These are phyloP conservation scores for Chelidonichthys spinosus DNA, from an alignment of 2,797 vertebrate genomes.

Conservation along the genomic window DNA sequence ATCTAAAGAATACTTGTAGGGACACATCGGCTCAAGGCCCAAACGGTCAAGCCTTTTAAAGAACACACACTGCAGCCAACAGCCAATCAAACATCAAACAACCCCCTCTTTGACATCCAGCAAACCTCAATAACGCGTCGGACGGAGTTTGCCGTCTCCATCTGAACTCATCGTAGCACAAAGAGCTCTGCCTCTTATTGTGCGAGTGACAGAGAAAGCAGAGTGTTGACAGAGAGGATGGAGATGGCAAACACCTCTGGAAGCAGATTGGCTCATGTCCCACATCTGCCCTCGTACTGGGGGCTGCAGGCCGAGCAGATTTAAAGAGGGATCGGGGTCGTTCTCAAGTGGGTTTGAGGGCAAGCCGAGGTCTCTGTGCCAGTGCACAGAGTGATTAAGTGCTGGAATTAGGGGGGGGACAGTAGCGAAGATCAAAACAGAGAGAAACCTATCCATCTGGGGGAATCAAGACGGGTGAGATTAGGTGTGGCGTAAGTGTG, in stretches of 20 bases:
- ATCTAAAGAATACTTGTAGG: conserved; percentile 52
- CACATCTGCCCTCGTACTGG: conserved; percentile 79
- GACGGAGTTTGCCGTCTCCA: conserved; percentile 64
- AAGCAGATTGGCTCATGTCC: conserved; percentile 78
- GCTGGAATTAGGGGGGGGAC: conserved; percentile 72
- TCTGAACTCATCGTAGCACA: conserved; percentile 76
- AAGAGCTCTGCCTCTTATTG: conserved; percentile 73
- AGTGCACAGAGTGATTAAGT: conserved; percentile 80
- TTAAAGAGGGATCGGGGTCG: conserved; percentile 72
- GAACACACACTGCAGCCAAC: conserved; percentile 56
- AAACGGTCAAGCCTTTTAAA: conserved; percentile 52
- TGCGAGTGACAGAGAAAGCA: conserved; percentile 70
- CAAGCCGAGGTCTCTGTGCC: conserved; percentile 68
- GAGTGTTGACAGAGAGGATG: conserved; percentile 83
- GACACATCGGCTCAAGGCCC: conserved; percentile 46
- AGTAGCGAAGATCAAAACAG: conserved; percentile 74
- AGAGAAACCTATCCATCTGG: conserved; percentile 75
- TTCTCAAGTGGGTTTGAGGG: conserved; percentile 80
- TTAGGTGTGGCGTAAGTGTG: conserved; percentile 59
- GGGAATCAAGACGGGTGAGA: conserved; percentile 68
- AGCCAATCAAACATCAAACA: conserved; percentile 70
- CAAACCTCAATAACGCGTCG: conserved; percentile 56
- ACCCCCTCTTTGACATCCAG: conserved; percentile 60
- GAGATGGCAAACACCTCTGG: conserved; percentile 76
- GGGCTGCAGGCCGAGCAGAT: conserved; percentile 64